Conservation (phyloP, 1,140 invertebrate genomes). For the Penaeus chinensis region DNA sequence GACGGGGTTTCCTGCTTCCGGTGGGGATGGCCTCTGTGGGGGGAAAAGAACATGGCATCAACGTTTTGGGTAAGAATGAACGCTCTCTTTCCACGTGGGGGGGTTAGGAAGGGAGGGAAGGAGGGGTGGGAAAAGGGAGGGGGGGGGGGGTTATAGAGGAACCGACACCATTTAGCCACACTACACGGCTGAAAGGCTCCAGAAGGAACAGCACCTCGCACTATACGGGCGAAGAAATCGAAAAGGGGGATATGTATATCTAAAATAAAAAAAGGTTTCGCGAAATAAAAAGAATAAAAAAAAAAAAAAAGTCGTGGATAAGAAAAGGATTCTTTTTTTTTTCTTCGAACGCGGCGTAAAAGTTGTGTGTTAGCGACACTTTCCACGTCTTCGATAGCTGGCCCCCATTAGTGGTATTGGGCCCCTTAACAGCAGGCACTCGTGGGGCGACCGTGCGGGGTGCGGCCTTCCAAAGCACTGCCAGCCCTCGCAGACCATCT, state of each 20-base stretch:
- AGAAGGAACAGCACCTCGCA: no score
- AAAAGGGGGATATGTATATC: no score
- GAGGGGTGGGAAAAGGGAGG: neutral
- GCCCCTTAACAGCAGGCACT: neutral
- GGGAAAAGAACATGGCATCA: neutral
- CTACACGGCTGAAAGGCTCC: neutral
- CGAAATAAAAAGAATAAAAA: no score
- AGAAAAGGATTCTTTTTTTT: neutral
- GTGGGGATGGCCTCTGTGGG: constrained; percentile 20
- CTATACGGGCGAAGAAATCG: no score
- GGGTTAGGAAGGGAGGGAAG: neutral
- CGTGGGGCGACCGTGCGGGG: constrained; percentile 4
- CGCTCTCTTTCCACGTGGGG: no score
- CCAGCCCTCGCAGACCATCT: neutral
- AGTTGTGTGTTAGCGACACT: constrained; percentile 8
- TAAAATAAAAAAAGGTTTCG: no score
- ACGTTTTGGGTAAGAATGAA: no score
- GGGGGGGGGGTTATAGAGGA: constrained; percentile 24
- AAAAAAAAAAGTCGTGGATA: no score
- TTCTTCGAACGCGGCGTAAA: constrained; percentile 23
- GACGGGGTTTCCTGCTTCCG: constrained; percentile 36
- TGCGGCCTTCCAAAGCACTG: constrained; percentile 27
- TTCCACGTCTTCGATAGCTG: constrained; percentile 36
- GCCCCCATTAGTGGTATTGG: constrained; percentile 16
- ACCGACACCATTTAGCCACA: constrained; percentile 9